Base-by-base conservation (phyloP, 2,113 vertebrate species). In the Cochlearius cochlearius region DNA sequence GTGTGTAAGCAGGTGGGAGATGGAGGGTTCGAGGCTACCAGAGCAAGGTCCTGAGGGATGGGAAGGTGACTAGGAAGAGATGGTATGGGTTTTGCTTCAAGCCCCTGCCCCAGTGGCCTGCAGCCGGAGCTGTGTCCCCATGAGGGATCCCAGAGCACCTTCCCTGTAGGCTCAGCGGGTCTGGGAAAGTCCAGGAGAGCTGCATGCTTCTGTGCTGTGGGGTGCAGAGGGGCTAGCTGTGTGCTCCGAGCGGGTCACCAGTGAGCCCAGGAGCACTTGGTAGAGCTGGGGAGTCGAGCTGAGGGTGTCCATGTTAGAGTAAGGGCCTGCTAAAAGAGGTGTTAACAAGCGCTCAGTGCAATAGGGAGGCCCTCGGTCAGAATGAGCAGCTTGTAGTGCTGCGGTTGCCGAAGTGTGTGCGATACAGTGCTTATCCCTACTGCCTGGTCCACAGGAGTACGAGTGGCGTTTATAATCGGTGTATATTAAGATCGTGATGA, bases 381-480 rank as follows among this genome's bases (percentile, higher is more conserved):
- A 63, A 27, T 0, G 5, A 78, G 53, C 78, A 75, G 56, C 50
- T 82, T 11, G n/a, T 11, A 45, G n/a, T 9, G 50, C 41, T 58
- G 69, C 0, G 5, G 78, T 59, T 32, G 47, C 76, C 62, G 8
- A 34, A 55, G 43, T 5, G 34, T 29, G 67, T 32, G 17, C 0
- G 6, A 20, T 16, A 23, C 16, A 7, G 36, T 12, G 29, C 58
- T 79, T 56, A 43, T 36, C 43, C 56, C 56, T 55, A 0, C 56
- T 50, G 66, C 67, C 43, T 71, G 47, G 1, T 18, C 34, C 27
- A 6, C 0, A 0, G 41, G 32, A 27, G 26, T 20, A 6, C 18
- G 73, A 32, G 22, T 3, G 29, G 34, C 49, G 27, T 5, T 90
- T 45, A 7, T 25, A 69, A 69, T 21, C 53, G 58, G 15, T 18